Conservation (phyloP, 2,888 invertebrate genomes). For the Alsophila aescularia region DNA sequence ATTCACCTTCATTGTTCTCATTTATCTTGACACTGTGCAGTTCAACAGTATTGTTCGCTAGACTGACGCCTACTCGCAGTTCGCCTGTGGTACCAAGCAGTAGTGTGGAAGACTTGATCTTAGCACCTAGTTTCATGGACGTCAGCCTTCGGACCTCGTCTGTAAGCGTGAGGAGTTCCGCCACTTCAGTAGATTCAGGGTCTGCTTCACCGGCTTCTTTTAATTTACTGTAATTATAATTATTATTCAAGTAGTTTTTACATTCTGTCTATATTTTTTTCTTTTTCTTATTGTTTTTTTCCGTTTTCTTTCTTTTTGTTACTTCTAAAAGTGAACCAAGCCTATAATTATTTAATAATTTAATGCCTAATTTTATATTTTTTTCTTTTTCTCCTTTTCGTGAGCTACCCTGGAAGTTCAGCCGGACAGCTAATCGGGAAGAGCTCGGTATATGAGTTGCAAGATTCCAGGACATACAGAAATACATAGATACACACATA, state of each 20-base stretch:
- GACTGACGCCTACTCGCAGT: conserved; percentile 86
- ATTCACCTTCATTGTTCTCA: conserved; percentile 82
- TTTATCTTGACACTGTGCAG: conserved; percentile 84
- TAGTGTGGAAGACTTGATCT: conserved; percentile 88
- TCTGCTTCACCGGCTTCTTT: conserved; percentile 66
- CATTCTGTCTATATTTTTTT: not conserved
- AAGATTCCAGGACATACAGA: too few species aligned
- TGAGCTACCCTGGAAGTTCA: too few species aligned
- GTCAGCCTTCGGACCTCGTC: conserved; percentile 90
- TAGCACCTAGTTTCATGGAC: conserved; percentile 86
- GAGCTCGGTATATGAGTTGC: too few species aligned
- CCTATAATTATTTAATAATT: too few species aligned
- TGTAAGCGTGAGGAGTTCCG: conserved; percentile 82
- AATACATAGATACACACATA: too few species aligned
- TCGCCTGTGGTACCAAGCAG: conserved; percentile 89
- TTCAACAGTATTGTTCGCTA: conserved; percentile 91
- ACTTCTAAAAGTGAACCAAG: too few species aligned
- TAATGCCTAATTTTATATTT: too few species aligned
- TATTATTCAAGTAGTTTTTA: not conserved
- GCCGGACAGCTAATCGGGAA: too few species aligned
- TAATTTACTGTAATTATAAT: conserved; percentile 54
- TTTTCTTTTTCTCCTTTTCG: too few species aligned
- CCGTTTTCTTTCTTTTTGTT: too few species aligned
- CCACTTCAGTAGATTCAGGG: conserved; percentile 58
- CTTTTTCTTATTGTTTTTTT: too few species aligned